Evolutionary conservation across 2,888 invertebrate genomes (phyloP).

Genomic region (Pyrochroa serraticornis): DNA sequence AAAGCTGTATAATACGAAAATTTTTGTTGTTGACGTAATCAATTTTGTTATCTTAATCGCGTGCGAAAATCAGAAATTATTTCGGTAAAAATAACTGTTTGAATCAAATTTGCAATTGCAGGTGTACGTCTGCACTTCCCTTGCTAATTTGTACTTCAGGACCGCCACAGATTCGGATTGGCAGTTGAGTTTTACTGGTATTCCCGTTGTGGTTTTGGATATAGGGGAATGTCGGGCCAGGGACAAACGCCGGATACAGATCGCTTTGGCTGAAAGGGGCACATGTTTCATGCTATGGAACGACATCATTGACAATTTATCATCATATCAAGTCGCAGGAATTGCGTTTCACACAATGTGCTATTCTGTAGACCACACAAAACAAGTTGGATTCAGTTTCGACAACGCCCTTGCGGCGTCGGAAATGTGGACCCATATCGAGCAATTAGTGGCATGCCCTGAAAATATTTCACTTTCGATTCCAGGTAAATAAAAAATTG

Average conservation of each 20-base stretch:
- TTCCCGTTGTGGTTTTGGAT: constrained; percentile 79
- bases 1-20: no score
- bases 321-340: constrained; percentile 73
- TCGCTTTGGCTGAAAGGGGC: constrained; percentile 74
- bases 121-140: constrained; percentile 76
- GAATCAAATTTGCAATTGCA: constrained; percentile 43
- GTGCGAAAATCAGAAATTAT: no score
- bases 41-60: no score
- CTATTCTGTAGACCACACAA: constrained; percentile 76
- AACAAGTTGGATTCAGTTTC: constrained; percentile 80
- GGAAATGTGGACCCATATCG: constrained; percentile 72
- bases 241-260: constrained; percentile 70
- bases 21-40: no score
- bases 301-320: constrained; percentile 80
- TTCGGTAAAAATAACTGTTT: no score
- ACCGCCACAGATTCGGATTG: constrained; percentile 66
- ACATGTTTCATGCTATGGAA: constrained; percentile 83
- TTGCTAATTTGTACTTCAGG: constrained; percentile 75
- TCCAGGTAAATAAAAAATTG: constrained; percentile 59
- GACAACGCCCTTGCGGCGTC: constrained; percentile 75
- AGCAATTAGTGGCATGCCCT: constrained; percentile 74
- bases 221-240: constrained; percentile 75
- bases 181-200: constrained; percentile 77
- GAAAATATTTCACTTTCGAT: constrained; percentile 77
- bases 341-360: constrained; percentile 84